Evolutionary conservation across 2,888 invertebrate species (phyloP).

Genomic region (Emmelina monodactyla): DNA sequence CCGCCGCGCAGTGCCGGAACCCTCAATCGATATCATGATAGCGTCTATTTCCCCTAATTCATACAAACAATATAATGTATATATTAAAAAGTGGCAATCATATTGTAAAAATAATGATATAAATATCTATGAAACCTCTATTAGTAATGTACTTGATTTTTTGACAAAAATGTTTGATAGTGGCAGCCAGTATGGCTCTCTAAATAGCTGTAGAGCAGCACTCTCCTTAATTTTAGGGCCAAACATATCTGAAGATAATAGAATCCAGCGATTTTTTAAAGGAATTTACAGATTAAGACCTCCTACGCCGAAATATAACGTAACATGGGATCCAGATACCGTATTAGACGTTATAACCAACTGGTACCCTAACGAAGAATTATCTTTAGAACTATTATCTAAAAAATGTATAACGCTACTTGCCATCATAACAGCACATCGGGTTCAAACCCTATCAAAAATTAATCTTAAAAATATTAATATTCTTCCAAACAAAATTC

Average conservation of each 20-base stretch:
- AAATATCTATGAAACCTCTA: background rate
- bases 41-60: constrained; percentile 4
- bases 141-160: constrained; percentile 1
- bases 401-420: constrained; percentile 18
- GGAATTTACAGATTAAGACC: constrained; percentile 9
- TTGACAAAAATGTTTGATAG: background rate
- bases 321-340: constrained; percentile 19
- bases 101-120: background rate
- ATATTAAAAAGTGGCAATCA: background rate
- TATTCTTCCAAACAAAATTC: background rate
- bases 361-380: background rate
- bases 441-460: constrained; percentile 15
- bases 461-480: constrained; percentile 14
- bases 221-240: constrained; percentile 1
- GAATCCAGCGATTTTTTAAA: constrained; percentile 11
- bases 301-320: constrained; percentile 14
- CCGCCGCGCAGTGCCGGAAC: constrained; percentile 9
- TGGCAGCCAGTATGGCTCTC: background rate
- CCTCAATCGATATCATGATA: constrained; percentile 4
- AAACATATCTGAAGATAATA: constrained; percentile 6
- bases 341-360: constrained; percentile 10
- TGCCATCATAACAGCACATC: constrained; percentile 13
- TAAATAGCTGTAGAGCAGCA: constrained; percentile 2
- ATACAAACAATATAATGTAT: constrained; percentile 1
- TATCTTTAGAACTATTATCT: constrained; percentile 4